Percentiles rank a stretch among this genome's conserved stretches.
Conservation (phyloP, 2,888 invertebrate species). For the Eumacrocentrus americanus region DNA sequence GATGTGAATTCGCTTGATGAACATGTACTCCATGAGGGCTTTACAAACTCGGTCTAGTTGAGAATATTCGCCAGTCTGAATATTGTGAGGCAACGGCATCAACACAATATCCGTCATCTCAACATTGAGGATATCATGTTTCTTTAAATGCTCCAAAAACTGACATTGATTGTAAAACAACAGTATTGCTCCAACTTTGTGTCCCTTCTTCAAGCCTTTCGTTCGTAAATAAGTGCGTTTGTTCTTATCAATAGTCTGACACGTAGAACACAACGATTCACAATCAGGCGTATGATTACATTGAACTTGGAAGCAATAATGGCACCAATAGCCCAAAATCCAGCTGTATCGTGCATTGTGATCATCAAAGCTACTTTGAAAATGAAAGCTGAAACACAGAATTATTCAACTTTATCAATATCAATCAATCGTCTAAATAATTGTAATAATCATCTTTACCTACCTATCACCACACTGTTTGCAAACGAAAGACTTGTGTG, state of each 20-base stretch:
- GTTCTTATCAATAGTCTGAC: constrained; percentile 35
- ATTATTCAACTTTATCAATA: constrained; percentile 6
- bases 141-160: constrained; percentile 51
- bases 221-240: constrained; percentile 43
- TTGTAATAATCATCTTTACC: constrained; percentile 29
- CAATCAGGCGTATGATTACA: constrained; percentile 43
- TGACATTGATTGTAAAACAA: constrained; percentile 57
- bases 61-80: constrained; percentile 40
- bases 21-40: constrained; percentile 53
- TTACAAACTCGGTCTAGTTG: constrained; percentile 46
- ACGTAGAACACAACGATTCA: constrained; percentile 25
- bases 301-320: constrained; percentile 43
- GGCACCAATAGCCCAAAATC: constrained; percentile 57
- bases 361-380: constrained; percentile 49
- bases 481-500: constrained; percentile 39
- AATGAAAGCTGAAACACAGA: constrained; percentile 49
- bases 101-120: constrained; percentile 53
- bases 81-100: constrained; percentile 50
- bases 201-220: constrained; percentile 42
- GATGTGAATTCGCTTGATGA: constrained; percentile 47
- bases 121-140: constrained; percentile 42
- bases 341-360: constrained; percentile 53
- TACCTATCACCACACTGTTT: constrained; percentile 54
- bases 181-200: constrained; percentile 44
- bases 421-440: neutral